Evolutionary conservation across 1,140 invertebrate genomes (phyloP).

Genomic region (Pachyrhynchus sulphureomaculatus): DNA sequence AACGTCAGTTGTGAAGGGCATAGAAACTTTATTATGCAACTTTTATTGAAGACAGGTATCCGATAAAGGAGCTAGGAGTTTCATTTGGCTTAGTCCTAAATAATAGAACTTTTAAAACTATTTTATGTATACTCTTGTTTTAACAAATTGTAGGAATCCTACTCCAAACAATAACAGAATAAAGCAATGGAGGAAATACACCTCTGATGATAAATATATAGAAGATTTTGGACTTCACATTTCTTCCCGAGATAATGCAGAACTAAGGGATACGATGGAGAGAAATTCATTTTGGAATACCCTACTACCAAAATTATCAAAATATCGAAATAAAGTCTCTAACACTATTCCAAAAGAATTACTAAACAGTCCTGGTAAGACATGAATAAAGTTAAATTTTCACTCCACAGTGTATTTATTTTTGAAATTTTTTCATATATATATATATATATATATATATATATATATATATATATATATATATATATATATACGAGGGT

Average conservation of each 20-base stretch:
- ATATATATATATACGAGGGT: no score
- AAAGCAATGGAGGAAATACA: conserved; percentile 61
- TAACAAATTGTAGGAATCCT: conserved; percentile 49
- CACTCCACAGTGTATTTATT: no score
- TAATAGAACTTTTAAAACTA: no score
- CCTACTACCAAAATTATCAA: conserved; percentile 39
- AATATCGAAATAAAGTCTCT: conserved; percentile 22
- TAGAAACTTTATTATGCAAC: no score
- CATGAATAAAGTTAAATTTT: background rate
- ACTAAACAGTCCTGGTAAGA: conserved; percentile 39
- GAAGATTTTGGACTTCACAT: conserved; percentile 46
- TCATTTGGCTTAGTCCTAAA: no score
- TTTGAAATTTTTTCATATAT: no score
- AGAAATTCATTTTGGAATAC: conserved; percentile 43
- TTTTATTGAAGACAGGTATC: no score
- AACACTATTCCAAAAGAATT: conserved; percentile 39
- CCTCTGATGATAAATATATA: conserved; percentile 53
- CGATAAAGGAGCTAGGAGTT: no score
- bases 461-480: no score
- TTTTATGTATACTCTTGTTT: no score
- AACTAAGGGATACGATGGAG: conserved; percentile 21
- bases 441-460: no score
- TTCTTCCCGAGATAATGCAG: background rate
- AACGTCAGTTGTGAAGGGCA: no score
- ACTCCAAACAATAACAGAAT: conserved; percentile 56